Conservation (phyloP, 2,797 vertebrate species). For the Platalea minor region DNA sequence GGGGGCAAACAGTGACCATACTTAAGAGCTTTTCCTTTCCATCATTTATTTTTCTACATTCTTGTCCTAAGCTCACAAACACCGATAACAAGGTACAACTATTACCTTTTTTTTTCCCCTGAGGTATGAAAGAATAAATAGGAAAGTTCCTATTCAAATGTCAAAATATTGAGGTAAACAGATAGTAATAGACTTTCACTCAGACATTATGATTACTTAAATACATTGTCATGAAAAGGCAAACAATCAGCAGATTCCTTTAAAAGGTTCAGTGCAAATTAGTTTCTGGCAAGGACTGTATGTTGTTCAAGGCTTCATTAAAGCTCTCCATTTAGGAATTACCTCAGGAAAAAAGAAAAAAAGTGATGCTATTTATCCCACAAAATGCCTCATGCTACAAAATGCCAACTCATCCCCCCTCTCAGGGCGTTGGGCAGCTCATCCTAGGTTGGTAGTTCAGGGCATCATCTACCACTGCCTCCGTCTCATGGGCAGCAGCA, state of each 20-base stretch:
- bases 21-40: neutral
- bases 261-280: neutral
- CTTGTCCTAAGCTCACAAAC: neutral
- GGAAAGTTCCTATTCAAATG: neutral
- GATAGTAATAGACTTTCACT: neutral
- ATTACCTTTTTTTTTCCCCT: neutral
- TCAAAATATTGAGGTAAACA: neutral
- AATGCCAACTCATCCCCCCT: neutral
- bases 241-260: neutral
- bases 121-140: neutral
- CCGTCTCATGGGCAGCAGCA: fast-evolving
- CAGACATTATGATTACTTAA: neutral
- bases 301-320: neutral
- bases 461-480: neutral
- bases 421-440: neutral
- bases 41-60: neutral
- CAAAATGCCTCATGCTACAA: neutral
- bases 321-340: neutral
- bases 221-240: neutral
- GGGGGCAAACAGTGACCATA: neutral
- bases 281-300: neutral
- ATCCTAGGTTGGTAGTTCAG: neutral
- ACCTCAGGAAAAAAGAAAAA: neutral
- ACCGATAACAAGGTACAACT: neutral
- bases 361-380: neutral